A percentile compares a stretch with the other conserved stretches of the same genome.
Evolutionary conservation across 2,888 invertebrate species (phyloP).

Genomic region (Hybos culiciformis): DNA sequence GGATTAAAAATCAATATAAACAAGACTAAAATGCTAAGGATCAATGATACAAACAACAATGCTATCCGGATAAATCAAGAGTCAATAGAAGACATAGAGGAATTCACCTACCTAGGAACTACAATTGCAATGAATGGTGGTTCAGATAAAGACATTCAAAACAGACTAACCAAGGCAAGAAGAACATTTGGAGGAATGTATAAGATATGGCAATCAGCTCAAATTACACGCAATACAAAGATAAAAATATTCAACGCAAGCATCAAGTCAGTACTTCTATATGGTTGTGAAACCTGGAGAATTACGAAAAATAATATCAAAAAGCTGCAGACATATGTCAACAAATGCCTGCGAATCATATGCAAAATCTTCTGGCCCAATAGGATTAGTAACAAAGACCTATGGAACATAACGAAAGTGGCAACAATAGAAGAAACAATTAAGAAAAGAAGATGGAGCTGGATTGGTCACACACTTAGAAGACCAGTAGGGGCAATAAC

Average conservation of each 20-base stretch:
- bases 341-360: not conserved
- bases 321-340: not conserved
- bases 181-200: not conserved
- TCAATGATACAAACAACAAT: not conserved
- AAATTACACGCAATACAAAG: not conserved
- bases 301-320: not conserved
- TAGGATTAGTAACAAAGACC: not conserved
- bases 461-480: not conserved
- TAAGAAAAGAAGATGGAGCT: not conserved
- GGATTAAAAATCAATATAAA: not conserved
- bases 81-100: not conserved
- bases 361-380: not conserved
- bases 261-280: not conserved
- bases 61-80: not conserved
- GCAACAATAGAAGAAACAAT: not conserved
- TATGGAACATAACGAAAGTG: not conserved
- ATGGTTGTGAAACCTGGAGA: not conserved
- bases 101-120: not conserved
- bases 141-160: not conserved
- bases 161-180: not conserved
- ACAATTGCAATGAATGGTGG: not conserved
- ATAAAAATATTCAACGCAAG: not conserved
- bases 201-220: not conserved
- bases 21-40: not conserved
- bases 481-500: not conserved